Evolutionary conservation across 2,797 vertebrate species (phyloP).

Genomic region (Iguana delicatissima): DNA sequence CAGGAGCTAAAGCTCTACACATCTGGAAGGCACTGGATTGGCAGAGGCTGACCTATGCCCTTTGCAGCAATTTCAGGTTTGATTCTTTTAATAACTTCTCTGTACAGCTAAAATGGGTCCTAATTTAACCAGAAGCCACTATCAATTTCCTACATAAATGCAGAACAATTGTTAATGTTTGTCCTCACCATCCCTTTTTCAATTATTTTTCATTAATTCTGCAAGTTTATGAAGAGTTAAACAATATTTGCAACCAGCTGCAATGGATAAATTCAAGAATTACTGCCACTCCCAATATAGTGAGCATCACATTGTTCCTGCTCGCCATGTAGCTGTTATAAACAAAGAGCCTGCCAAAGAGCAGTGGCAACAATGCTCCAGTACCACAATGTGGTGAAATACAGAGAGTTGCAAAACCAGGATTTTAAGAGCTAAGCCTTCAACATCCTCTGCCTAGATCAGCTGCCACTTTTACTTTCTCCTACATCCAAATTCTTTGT

Average conservation of each 20-base stretch:
- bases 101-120: not conserved
- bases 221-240: not conserved
- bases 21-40: too few species aligned
- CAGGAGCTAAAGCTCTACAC: too few species aligned
- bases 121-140: not conserved
- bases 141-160: not conserved
- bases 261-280: not conserved
- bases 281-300: not conserved
- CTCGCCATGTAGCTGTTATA: not conserved
- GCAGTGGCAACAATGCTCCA: not conserved
- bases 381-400: not conserved
- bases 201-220: not conserved
- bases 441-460: not conserved
- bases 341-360: not conserved
- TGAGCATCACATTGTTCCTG: not conserved
- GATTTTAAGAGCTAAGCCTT: not conserved
- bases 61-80: not conserved
- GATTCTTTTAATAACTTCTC: not conserved
- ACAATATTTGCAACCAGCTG: not conserved
- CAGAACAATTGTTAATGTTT: not conserved
- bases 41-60: too few species aligned
- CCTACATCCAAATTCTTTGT: too few species aligned
- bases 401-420: not conserved
- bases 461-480: too few species aligned
- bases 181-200: not conserved